Base-by-base conservation (phyloP, 2,113 vertebrate genomes). In the Narcine bancroftii region DNA sequence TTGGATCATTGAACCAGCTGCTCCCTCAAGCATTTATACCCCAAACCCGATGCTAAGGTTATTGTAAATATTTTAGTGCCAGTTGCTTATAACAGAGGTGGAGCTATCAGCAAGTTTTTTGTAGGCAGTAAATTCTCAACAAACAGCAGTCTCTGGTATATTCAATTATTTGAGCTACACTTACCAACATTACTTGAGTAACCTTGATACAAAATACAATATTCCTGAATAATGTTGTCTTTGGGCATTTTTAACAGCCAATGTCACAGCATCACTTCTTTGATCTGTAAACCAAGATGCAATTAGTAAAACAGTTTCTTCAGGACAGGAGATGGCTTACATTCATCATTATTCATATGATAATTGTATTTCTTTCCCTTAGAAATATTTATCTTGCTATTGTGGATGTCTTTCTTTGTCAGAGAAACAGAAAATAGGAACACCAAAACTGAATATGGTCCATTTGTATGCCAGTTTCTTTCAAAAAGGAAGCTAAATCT, bases 401-500 rank as follows among this genome's bases (percentile, higher is more conserved):
- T 4, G 15, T 33, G 13, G 39, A 33, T 85, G 81, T n/a, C 21
- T 50, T 85, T 50, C 45, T 56, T 65, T 89, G 36, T 66, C 65
- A 63, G 65, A 85, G 56, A 33, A 50, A 85, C 53, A 85, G 29
- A 15, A 33, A 53, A 29, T 2, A 85, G 50, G 47, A 45, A 10
- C 66, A 10, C 45, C 26, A 66, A 42, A 45, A 89, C 17, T 89
- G 85, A 65, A 89, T 42, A 45, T 66, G 36, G 42, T 89, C 26
- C 29, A 21, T 39, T 89, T 66, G 39, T 17, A 66, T 89, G 87
- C 36, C 63, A 89, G 36, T 89, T 89, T 21, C n/a, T 66, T 26
- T 13, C 63, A 89, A 45, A 66, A 89, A 93, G 94, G 92, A 42
- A 50, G 92, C 92, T 3, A 42, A 94, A 93, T 79, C 94, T 95